Evolutionary conservation across 2,888 invertebrate genomes (phyloP).

Genomic region (Phrixothrix hirtus): DNA sequence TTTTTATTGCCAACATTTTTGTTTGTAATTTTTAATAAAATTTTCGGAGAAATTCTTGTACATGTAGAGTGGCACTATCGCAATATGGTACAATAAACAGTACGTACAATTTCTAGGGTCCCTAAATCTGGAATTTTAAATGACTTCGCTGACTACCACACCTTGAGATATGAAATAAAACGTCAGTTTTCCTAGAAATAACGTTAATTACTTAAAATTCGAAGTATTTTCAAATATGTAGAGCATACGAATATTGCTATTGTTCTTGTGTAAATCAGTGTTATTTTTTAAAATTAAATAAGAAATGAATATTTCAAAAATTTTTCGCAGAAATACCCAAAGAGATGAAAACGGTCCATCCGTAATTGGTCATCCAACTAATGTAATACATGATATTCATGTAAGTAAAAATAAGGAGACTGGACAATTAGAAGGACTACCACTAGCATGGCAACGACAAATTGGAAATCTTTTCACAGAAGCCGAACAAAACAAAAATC

Average conservation of each 20-base stretch:
- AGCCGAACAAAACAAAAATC: slow-evolving; percentile 87
- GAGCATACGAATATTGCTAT: not conserved
- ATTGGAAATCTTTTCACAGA: slow-evolving; percentile 82
- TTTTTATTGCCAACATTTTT: too few relatives aligned
- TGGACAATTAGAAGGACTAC: slow-evolving; percentile 84
- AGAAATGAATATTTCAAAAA: slow-evolving; percentile 34
- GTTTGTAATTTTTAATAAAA: too few relatives aligned
- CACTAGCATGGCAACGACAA: slow-evolving; percentile 78
- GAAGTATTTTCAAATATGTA: not conserved
- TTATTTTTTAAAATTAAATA: not conserved
- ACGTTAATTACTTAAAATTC: slow-evolving; percentile 1
- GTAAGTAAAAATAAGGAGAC: slow-evolving; percentile 82
- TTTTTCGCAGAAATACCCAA: slow-evolving; percentile 32
- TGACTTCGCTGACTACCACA: slow-evolving; percentile 13
- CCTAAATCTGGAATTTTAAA: slow-evolving; percentile 11
- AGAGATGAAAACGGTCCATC: slow-evolving; percentile 60
- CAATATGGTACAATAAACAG: too few relatives aligned
- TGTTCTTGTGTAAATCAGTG: not conserved
- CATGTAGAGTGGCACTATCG: too few relatives aligned
- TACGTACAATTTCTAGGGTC: slow-evolving; percentile 1
- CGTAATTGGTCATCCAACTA: slow-evolving; percentile 81
- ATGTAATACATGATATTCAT: slow-evolving; percentile 84
- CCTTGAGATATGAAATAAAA: slow-evolving; percentile 8
- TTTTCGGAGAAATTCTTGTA: too few relatives aligned
- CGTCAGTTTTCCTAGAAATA: slow-evolving; percentile 1